Evolutionary conservation across 1,140 invertebrate genomes (phyloP), one percentile per base, ranked within the genome.

Genomic region (Gonatopus flavifemur): DNA sequence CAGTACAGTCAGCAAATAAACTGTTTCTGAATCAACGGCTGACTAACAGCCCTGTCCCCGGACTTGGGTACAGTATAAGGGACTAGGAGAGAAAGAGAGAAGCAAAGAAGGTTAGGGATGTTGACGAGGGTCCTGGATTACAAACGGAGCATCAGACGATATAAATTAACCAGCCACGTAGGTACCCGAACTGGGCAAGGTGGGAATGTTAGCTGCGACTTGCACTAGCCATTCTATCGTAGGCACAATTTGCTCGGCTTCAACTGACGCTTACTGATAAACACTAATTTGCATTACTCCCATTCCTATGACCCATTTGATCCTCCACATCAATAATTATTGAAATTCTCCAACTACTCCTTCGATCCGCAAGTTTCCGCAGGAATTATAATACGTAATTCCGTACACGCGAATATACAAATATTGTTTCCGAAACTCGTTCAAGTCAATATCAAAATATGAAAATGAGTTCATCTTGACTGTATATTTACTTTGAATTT

Each of bases 251-350:
- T 64, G 58, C 55, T 48, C 28, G 30, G 35, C 36, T 40, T 49
- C 36, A 49, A 50, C 33, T 37, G 49, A 32, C 39, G 48, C 21
- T 18, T 52, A 33, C 52, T 59, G 61, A 64, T 51, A 62, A 66
- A 66, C 54, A 63, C 48, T 57, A 54, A 66, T 64, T 64, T 66
- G 58, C 55, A 62, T 64, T 66, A 56, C 55, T 35, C 39, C 19
- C 30, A 37, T 37, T 30, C 43, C 15, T 2, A 33, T 22, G 12
- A 10, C 21, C 20, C n/a, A n/a, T n/a, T n/a, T n/a, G n/a, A n/a
- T n/a, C n/a, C n/a, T n/a, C n/a, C n/a, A n/a, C n/a, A n/a, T n/a
- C n/a, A n/a, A n/a, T n/a, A n/a, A n/a, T n/a, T n/a, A n/a, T n/a
- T n/a, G n/a, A n/a, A n/a, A n/a, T n/a, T n/a, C n/a, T n/a, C n/a